Evolutionary conservation across 1,140 invertebrate genomes (phyloP), one percentile per base, ranked within the genome.

Genomic region (Stratiolaelaps scimitus): DNA sequence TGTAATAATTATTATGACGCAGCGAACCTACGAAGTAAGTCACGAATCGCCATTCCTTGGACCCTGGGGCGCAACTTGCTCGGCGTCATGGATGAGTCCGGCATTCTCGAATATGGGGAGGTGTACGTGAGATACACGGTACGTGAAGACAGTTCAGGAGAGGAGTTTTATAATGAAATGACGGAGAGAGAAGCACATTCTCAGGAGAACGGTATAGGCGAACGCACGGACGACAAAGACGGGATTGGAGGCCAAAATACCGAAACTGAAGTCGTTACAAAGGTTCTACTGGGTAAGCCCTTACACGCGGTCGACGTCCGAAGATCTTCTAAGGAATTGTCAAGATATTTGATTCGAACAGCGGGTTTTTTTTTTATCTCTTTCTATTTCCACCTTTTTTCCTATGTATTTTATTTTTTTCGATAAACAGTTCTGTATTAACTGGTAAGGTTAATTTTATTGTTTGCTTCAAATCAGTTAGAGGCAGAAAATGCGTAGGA

Each of bases 41-140:
- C 71, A 2, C 71, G 72, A 48, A 76, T 76, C 28, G 64, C 68
- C 46, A 68, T 76, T 20, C 75, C 75, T 1, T 44, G 67, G 0
- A 40, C 68, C 23, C 34, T 68, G 34, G 76, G 75, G 0, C 68
- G 75, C 43, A 74, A 72, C 28, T 75, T 76, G 75, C 72, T 74
- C 28, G 75, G 75, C 20, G 70, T 77, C 28, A 47, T 76, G 19
- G 75, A 76, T 67, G 76, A 77, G 64, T 75, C 74, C n/a, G 69
- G 69, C 1, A 67, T 67, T 7, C 65, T 76, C 19, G 68, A 76
- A 68, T 73, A 75, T 66, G 76, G 75, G 4, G 72, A 76, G 70
- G 72, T 76, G 1, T 76, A 76, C 67, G 68, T 75, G 17, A 74
- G 74, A 43, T 76, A 76, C 44, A 70, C 73, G 10, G 64, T 69